These are phyloP conservation scores for Myodes glareolus DNA, from an alignment of 2,113 vertebrate species.

Conservation along the genomic window DNA sequence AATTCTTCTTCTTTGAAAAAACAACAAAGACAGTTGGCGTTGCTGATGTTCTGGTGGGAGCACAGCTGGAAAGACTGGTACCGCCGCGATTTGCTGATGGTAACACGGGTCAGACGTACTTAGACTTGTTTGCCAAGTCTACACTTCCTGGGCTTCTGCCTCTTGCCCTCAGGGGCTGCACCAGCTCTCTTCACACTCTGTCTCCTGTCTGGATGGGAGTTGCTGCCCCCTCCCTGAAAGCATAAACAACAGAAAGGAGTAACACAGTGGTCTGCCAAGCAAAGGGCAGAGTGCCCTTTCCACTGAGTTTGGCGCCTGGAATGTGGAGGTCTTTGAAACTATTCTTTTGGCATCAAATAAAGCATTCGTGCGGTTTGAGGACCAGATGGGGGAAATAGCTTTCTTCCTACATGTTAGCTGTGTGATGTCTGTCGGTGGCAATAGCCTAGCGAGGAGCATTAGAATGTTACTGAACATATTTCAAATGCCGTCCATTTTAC, in stretches of 20 bases:
- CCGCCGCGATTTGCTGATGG: neutral
- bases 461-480: neutral
- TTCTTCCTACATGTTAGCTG: neutral
- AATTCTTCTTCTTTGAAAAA: constrained; percentile 28
- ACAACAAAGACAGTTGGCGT: neutral
- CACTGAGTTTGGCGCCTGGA: constrained; percentile 36
- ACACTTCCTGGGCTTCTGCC: neutral
- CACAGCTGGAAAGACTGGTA: neutral
- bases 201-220: neutral
- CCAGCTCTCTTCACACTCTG: neutral
- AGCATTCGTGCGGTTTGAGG: constrained; percentile 23
- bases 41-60: neutral
- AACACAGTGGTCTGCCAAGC: neutral
- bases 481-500: constrained; percentile 6
- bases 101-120: neutral
- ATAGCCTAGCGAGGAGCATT: neutral
- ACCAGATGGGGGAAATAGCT: constrained; percentile 52
- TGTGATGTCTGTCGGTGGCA: neutral
- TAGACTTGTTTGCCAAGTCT: neutral
- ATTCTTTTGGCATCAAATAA: constrained; percentile 59
- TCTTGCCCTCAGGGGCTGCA: neutral
- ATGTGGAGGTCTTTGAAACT: constrained; percentile 62
- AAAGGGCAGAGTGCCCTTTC: constrained; percentile 65
- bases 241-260: constrained; percentile 44
- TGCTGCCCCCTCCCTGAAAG: constrained; percentile 24